Conservation (phyloP, 2,797 vertebrate genomes). For the Falco rusticolus region DNA sequence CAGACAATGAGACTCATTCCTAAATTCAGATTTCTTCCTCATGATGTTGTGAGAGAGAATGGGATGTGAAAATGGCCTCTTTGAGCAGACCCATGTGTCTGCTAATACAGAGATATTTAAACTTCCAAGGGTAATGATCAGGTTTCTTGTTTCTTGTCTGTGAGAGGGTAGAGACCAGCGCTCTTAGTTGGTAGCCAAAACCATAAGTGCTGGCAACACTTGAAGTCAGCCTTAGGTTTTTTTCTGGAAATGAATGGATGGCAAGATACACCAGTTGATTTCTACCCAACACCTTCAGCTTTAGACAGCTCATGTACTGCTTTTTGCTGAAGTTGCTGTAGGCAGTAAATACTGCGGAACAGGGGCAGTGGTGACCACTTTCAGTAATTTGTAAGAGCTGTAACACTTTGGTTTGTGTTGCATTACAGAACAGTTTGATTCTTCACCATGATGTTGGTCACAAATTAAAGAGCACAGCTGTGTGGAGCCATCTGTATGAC, state of each 20-base stretch:
- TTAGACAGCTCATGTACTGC: background rate
- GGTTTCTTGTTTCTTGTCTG: background rate
- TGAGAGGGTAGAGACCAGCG: background rate
- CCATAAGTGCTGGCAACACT: background rate
- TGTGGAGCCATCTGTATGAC: background rate
- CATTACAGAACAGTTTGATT: background rate
- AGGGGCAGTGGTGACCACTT: background rate
- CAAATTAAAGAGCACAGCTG: background rate
- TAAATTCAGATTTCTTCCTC: background rate
- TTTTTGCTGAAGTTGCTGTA: background rate
- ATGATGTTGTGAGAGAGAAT: background rate
- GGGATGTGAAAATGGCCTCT: background rate
- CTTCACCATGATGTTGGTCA: background rate
- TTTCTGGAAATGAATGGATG: background rate
- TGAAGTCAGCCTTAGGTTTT: background rate
- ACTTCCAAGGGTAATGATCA: background rate
- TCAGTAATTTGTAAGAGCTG: background rate
- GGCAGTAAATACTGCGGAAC: background rate
- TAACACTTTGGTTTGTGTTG: background rate
- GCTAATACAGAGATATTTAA: background rate
- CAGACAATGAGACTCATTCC: background rate
- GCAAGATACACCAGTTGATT: background rate
- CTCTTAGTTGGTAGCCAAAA: background rate
- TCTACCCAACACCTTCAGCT: background rate
- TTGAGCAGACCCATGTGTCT: background rate